Base-by-base conservation (phyloP, 2,797 vertebrate species). In the Pantherophis alleghaniensis region DNA sequence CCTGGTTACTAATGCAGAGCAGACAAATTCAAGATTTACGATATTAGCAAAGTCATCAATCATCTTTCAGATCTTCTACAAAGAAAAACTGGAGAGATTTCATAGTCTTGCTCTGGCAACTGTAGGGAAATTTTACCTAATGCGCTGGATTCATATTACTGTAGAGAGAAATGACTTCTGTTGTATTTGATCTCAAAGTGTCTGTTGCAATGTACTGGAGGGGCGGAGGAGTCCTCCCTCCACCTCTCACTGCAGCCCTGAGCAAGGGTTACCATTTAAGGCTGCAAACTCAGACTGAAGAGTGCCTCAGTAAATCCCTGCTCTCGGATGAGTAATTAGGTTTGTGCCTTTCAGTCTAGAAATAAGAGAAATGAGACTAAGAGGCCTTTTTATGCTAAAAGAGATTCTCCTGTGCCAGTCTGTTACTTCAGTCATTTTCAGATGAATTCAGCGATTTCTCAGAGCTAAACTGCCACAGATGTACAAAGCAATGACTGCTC, bases 101-200 rank as follows among this genome's bases (percentile, higher is more conserved):
- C 26, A 0, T 0, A 16, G 24, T 69, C 10, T 2, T 57, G 20
- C 89, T 20, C 56, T 57, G 91, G 86, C 86, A 86, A 89, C 92
- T 79, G 37, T 22, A 91, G 89, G 90, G 92, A 95, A 96, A 94
- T 92, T 90, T 95, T 92, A 96, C 32, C 11, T n/a, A 63, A 88
- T 90, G 83, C 51, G 91, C 11, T 90, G 4, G 13, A 57, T 0
- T 89, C 74, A 92, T 53, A 66, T 32, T 69, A 12, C 91, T 12
- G 22, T 59, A 91, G 86, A 66, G 95, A 92, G 74, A 92, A 95
- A 61, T 26, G 69, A 18, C 92, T 92, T 92, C 18, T 89, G 94
- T n/a, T 91, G 87, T 79, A 63, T 89, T 91, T 91, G 69, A 28
- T 56, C 59, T 86, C 57, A 12, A 79, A 53, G 22, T n/a, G 22